Conservation (phyloP, 2,113 vertebrate genomes). For the Coturnix japonica region DNA sequence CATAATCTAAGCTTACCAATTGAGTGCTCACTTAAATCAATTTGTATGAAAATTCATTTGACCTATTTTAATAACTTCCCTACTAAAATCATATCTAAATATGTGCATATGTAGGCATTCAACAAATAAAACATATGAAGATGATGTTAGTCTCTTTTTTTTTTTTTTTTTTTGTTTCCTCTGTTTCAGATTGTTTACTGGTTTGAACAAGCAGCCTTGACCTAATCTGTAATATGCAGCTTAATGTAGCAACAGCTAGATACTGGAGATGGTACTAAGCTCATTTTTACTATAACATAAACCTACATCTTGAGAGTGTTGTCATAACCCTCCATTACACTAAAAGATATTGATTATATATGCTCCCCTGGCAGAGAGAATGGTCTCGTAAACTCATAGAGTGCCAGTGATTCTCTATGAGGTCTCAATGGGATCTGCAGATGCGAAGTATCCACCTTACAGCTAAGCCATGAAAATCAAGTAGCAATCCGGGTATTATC, state of each 20-base stretch:
- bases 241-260: background rate
- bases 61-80: constrained; percentile 5
- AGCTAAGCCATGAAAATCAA: background rate
- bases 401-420: background rate
- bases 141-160: background rate
- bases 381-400: background rate
- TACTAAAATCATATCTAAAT: background rate
- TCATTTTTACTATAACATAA: constrained; percentile 17
- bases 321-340: constrained; percentile 29
- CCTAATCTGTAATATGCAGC: background rate
- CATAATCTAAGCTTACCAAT: background rate
- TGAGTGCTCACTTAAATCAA: background rate
- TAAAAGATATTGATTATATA: constrained; percentile 59
- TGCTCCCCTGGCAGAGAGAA: background rate
- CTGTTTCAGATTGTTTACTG: background rate
- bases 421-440: background rate
- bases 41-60: constrained; percentile 28
- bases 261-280: constrained; percentile 11
- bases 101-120: background rate
- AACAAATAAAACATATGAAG: background rate
- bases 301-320: constrained; percentile 9
- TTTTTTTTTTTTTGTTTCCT: background rate
- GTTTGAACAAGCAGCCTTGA: background rate
- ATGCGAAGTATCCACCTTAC: background rate
- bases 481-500: background rate